Conservation (phyloP, 1,140 invertebrate genomes). For the Neotoxoptera formosana region DNA sequence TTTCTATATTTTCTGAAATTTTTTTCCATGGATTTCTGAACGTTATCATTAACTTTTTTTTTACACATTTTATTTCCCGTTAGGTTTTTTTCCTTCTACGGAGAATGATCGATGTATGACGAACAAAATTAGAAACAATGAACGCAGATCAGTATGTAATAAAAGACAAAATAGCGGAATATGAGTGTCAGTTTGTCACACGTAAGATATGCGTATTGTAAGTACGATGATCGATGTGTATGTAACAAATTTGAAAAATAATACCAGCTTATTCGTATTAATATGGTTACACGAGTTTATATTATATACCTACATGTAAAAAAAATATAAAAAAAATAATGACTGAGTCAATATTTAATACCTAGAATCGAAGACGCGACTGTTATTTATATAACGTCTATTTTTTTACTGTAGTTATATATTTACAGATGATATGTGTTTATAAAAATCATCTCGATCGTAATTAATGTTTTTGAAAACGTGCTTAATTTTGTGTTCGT, state of each 20-base stretch:
- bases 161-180: constrained; percentile 25
- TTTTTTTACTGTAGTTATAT: neutral
- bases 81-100: constrained; percentile 31
- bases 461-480: constrained; percentile 29
- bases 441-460: constrained; percentile 6
- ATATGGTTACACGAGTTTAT: neutral
- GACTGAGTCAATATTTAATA: constrained; percentile 12
- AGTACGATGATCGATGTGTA: neutral
- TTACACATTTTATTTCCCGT: constrained; percentile 21
- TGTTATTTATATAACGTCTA: neutral
- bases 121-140: constrained; percentile 40
- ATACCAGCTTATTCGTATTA: neutral
- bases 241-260: constrained; percentile 3
- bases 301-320: neutral
- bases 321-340: neutral
- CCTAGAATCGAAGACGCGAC: neutral
- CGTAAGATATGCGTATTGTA: neutral
- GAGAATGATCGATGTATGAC: constrained; percentile 41
- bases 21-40: neutral
- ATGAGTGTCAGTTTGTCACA: constrained; percentile 36
- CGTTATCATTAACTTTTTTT: constrained; percentile 3
- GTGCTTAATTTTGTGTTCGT: constrained; percentile 32
- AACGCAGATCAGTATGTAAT: constrained; percentile 12
- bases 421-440: constrained; percentile 15
- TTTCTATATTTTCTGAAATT: neutral